Percentiles rank a stretch among this genome's conserved stretches.
These are phyloP conservation scores for Habrosyne pyritoides DNA, from an alignment of 2,888 invertebrate species.

Conservation along the genomic window DNA sequence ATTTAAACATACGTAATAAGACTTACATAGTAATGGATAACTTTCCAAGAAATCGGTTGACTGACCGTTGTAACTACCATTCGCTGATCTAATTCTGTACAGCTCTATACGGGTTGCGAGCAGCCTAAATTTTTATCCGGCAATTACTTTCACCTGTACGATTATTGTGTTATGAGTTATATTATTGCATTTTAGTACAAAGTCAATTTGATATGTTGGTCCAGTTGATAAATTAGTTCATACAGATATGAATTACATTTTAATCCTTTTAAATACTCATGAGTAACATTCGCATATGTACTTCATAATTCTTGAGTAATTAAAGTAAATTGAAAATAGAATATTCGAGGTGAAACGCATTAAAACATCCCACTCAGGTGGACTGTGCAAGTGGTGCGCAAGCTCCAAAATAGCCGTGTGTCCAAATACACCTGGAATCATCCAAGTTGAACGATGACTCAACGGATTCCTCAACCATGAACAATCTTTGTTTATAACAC, in stretches of 20 bases:
- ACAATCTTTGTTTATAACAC: constrained; percentile 38
- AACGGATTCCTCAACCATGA: constrained; percentile 42
- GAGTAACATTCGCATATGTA: too few species aligned
- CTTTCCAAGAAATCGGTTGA: not conserved
- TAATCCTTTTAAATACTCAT: too few species aligned
- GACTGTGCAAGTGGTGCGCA: constrained; percentile 25
- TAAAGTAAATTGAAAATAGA: constrained; percentile 21
- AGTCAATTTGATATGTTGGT: too few species aligned
- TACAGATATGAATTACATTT: too few species aligned
- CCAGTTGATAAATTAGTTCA: too few species aligned
- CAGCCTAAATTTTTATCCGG: not conserved
- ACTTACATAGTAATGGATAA: constrained; percentile 6
- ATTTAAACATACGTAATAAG: constrained; percentile 5
- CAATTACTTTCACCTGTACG: too few species aligned
- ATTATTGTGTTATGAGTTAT: too few species aligned
- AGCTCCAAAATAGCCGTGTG: constrained; percentile 46
- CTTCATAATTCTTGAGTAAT: not conserved
- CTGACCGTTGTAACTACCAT: not conserved
- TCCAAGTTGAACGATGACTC: constrained; percentile 56
- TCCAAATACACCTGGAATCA: constrained; percentile 48
- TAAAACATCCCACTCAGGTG: constrained; percentile 22
- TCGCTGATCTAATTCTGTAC: not conserved
- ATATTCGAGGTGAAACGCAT: constrained; percentile 24
- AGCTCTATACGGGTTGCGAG: not conserved
- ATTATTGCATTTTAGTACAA: too few species aligned